Base-by-base conservation (phyloP, 2,888 invertebrate species). In the Ochropleura plecta region DNA sequence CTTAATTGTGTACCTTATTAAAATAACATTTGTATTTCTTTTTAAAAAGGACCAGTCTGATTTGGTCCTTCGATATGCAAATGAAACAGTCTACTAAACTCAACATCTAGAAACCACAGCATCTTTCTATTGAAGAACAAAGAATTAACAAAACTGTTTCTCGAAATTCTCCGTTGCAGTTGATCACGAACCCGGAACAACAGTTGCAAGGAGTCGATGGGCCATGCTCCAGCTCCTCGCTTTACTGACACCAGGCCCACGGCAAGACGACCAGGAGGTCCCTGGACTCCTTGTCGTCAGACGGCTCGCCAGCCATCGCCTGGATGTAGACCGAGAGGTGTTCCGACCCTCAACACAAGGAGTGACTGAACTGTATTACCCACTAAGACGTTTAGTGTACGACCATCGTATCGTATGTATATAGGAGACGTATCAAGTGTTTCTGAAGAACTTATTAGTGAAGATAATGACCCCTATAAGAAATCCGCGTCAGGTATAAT, bases 201-300 rank as follows among this genome's bases (percentile, higher is more conserved):
- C 94, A 93, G 82, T 84, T 96, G 75, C 95, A 95, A 81, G 96
- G 96, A 59, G 95, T 96, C 66, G 96, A 96, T 88, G 96, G 96
- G 6, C 96, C 96, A 0, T 96, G 96, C 79, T 95, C 96, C 70
- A 96, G 96, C 85, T 92, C 96, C 0, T 96, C 96, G 77, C 95
- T 96, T 89, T 96, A 96, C 96, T 96, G 96, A 96, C 96, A 95
- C 87, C 92, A 91, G 91, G 92, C 90, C 83, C 91, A 86, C 77
- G 87, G 91, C 82, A 92, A 92, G 88, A 83, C 90, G 85, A 89
- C 90, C 79, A 90, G 90, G 77, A 92, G 93, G 76, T 96, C 96
- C 64, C 88, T 95, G 78, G 95, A 96, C 91, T 95, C 96, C 80
- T 88, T 96, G 81, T 93, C 95, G 77, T 94, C 95, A 14, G 95